Conservation (phyloP, 1,140 invertebrate species). For the Lepeophtheirus salmonis region DNA sequence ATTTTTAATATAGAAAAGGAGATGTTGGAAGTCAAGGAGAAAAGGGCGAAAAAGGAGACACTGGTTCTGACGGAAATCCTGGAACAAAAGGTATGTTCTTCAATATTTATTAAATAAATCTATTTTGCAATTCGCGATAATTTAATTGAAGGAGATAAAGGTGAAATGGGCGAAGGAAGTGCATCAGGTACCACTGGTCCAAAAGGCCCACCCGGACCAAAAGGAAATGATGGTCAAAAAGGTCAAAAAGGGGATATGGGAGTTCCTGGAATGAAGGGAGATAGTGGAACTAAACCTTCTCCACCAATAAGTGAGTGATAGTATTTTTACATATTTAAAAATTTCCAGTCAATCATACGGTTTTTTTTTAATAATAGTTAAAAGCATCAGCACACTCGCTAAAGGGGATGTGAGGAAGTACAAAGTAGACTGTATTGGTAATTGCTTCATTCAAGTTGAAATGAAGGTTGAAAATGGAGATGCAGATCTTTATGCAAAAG, state of each 20-base stretch:
- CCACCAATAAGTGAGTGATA: not conserved
- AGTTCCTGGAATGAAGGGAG: not conserved
- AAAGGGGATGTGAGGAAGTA: not conserved
- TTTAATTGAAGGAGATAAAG: not conserved
- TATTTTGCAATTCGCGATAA: not conserved
- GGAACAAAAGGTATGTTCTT: not conserved
- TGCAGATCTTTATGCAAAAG: slow-evolving; percentile 15
- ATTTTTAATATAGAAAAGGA: not conserved
- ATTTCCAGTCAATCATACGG: not conserved
- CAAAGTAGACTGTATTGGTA: not conserved
- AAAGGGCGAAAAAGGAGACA: not conserved
- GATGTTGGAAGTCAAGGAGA: not conserved
- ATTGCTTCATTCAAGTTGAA: not conserved
- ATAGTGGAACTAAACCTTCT: not conserved
- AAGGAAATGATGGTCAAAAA: not conserved
- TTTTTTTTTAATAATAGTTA: not conserved
- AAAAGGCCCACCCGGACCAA: not conserved
- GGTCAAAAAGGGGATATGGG: not conserved
- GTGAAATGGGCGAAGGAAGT: not conserved
- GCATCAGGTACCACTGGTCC: not conserved
- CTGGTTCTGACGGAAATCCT: not conserved
- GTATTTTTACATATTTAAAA: not conserved
- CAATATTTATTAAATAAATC: too few species aligned
- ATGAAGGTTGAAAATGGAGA: slow-evolving; percentile 4
- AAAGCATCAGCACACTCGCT: not conserved